phyloP scores from a whole-genome alignment of 2,113 vertebrate species.

The Trachemys scripta region DNA sequence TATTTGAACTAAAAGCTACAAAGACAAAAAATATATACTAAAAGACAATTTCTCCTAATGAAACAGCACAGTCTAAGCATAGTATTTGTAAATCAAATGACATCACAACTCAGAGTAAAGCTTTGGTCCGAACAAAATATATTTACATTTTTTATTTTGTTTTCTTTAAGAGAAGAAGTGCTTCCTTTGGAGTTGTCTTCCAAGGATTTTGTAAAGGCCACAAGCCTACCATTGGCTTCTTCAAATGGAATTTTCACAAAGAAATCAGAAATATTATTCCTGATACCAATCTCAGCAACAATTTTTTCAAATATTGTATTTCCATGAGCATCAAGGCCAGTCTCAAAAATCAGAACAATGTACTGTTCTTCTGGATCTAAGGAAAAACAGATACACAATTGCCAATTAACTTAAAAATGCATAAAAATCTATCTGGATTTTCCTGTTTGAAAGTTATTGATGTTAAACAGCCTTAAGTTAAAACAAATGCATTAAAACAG shows the following conservation, averaged over 20 bases:
- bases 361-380: conserved; percentile 93
- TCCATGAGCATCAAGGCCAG: conserved; percentile 86
- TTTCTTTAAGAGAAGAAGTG: conserved; percentile 78
- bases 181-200: conserved; percentile 85
- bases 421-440: not conserved
- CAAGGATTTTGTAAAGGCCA: conserved; percentile 91
- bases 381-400: conserved; percentile 28
- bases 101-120: not conserved
- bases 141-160: conserved; percentile 84
- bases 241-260: conserved; percentile 91
- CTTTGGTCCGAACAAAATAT: not conserved
- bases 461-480: not conserved
- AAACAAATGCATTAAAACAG: rapidly evolving
- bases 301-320: conserved; percentile 93
- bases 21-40: not conserved
- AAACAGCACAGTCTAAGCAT: not conserved
- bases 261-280: conserved; percentile 88
- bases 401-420: not conserved
- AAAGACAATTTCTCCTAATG: not conserved
- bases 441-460: not conserved
- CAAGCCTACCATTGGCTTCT: conserved; percentile 94
- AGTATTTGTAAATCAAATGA: not conserved
- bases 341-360: conserved; percentile 97
- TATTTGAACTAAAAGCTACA: not conserved
- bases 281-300: conserved; percentile 87